Evolutionary conservation across 2,888 invertebrate genomes (phyloP).

Genomic region (Pristionchus arcanus): DNA sequence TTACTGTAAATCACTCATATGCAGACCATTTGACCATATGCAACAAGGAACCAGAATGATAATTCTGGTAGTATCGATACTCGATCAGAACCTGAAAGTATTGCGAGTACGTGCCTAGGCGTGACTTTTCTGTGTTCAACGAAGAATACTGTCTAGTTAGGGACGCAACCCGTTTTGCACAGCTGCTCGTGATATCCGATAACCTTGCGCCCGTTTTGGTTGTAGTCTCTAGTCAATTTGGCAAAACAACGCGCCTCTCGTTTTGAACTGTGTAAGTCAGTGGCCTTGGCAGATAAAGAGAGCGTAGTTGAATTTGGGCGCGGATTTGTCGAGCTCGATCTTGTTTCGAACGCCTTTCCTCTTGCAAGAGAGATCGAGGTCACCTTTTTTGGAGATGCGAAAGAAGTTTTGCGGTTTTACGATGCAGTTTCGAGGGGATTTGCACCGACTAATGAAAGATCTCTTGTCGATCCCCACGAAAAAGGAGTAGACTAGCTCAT

Average conservation of each 20-base stretch:
- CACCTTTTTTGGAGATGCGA: not conserved
- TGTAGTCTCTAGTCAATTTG: slow-evolving; percentile 28
- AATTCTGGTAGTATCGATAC: not conserved
- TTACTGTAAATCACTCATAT: too few species aligned
- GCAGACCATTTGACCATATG: too few species aligned
- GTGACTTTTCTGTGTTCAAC: not conserved
- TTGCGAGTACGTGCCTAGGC: not conserved
- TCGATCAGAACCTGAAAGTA: not conserved
- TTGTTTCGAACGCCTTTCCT: not conserved
- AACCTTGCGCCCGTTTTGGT: slow-evolving; percentile 30
- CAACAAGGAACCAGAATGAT: not conserved
- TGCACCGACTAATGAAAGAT: not conserved
- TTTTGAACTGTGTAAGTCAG: not conserved
- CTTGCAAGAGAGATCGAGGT: slow-evolving; percentile 10
- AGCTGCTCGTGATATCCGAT: not conserved
- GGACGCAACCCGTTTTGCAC: not conserved
- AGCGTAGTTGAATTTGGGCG: slow-evolving; percentile 41
- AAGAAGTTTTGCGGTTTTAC: not conserved
- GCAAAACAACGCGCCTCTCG: not conserved
- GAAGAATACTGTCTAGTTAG: not conserved
- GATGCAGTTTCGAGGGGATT: not conserved
- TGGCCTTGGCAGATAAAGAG: not conserved
- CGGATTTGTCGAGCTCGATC: slow-evolving; percentile 29
- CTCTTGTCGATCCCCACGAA: not conserved
- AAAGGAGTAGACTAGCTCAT: not conserved